Evolutionary conservation across 2,888 invertebrate genomes (phyloP).

Genomic region (Timema podura): DNA sequence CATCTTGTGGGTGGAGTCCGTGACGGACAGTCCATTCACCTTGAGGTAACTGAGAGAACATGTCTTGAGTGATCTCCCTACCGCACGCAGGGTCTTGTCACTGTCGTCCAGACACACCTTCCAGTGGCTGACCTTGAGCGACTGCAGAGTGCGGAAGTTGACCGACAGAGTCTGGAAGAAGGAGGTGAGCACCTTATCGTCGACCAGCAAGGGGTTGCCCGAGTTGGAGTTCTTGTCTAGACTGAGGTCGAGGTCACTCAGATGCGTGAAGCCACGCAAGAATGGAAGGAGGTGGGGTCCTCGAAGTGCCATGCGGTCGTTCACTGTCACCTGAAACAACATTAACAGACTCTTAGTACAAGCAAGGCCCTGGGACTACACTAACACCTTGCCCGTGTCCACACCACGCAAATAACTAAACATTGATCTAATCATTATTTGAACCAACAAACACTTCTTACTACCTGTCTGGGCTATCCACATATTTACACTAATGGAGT

Average conservation of each 20-base stretch:
- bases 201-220: constrained; percentile 43
- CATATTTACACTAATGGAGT: no score
- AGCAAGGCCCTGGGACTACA: no score
- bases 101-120: constrained; percentile 38
- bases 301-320: constrained; percentile 47
- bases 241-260: constrained; percentile 50
- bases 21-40: constrained; percentile 42
- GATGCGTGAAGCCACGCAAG: constrained; percentile 48
- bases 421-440: no score
- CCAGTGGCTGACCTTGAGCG: constrained; percentile 45
- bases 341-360: neutral
- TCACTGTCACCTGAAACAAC: constrained; percentile 44
- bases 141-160: constrained; percentile 46
- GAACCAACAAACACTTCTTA: no score
- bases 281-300: constrained; percentile 50
- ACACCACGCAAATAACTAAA: no score
- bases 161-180: constrained; percentile 48
- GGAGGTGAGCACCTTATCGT: constrained; percentile 47
- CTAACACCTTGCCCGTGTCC: no score
- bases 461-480: no score
- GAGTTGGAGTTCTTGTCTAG: constrained; percentile 46
- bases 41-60: constrained; percentile 44
- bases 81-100: constrained; percentile 43
- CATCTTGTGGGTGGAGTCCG: constrained; percentile 41
- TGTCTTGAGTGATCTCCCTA: constrained; percentile 42